phyloP scores from a whole-genome alignment of 2,113 vertebrate genomes.

The Esox niger region DNA sequence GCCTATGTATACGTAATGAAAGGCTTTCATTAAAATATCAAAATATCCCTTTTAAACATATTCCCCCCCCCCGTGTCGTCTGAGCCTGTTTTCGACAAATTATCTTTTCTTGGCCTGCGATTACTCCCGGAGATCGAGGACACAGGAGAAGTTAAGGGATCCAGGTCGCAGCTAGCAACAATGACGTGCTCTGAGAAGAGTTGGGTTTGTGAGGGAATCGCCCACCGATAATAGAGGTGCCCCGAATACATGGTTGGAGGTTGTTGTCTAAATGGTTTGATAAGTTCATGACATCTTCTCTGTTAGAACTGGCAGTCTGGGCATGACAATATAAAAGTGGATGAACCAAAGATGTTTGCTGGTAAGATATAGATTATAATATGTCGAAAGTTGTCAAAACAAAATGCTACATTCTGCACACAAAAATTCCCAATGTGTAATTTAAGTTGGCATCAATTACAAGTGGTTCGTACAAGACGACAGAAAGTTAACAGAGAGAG shows the following conservation, averaged over 20 bases:
- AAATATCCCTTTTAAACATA: slow-evolving; percentile 17
- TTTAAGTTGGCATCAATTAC: too few species aligned
- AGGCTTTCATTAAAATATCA: slow-evolving; percentile 57
- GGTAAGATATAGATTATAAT: background rate
- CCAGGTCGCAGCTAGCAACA: slow-evolving; percentile 14
- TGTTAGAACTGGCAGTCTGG: slow-evolving; percentile 3
- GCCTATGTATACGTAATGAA: slow-evolving; percentile 32
- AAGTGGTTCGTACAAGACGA: too few species aligned
- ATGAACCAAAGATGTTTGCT: background rate
- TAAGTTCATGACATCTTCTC: background rate
- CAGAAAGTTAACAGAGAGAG: too few species aligned
- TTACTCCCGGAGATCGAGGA: slow-evolving; percentile 47
- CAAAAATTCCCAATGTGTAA: too few species aligned
- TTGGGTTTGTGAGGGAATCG: slow-evolving; percentile 15
- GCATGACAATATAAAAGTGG: background rate
- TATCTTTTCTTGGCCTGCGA: slow-evolving; percentile 56
- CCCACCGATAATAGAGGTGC: background rate
- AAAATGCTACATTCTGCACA: too few species aligned
- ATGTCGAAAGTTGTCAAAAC: too few species aligned
- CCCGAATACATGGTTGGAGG: background rate
- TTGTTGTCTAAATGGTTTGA: background rate
- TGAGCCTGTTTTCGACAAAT: slow-evolving; percentile 48
- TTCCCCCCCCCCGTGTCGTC: slow-evolving; percentile 10
- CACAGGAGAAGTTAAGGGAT: slow-evolving; percentile 9
- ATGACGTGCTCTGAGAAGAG: slow-evolving; percentile 17